Percentiles rank a stretch among this genome's conserved stretches.
These are phyloP conservation scores for Eupithecia exiguata DNA, from an alignment of 2,888 invertebrate species.

Conservation along the genomic window DNA sequence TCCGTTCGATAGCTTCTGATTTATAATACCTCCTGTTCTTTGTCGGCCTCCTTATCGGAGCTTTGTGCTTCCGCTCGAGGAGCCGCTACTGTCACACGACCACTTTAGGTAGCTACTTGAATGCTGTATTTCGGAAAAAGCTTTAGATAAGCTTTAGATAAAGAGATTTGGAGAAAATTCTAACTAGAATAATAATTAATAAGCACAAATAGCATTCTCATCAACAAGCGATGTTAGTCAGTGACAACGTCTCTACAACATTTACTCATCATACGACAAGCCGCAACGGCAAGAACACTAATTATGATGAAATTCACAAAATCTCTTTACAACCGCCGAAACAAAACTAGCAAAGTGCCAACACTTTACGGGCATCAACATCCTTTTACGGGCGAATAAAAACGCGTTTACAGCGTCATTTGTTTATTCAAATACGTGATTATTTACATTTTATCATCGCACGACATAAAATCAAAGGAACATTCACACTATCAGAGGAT, in stretches of 20 bases:
- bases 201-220: not conserved
- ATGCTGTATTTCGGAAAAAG: not conserved
- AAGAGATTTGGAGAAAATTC: conserved; percentile 18
- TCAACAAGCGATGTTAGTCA: no score
- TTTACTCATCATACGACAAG: not conserved
- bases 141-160: conserved; percentile 10
- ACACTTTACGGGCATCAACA: conserved; percentile 22
- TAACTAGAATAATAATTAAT: conserved; percentile 22
- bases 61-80: conserved; percentile 32
- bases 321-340: not conserved
- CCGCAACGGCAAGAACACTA: not conserved
- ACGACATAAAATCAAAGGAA: conserved; percentile 55
- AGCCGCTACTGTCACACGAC: conserved; percentile 1
- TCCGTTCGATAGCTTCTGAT: conserved; percentile 75
- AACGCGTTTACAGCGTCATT: conserved; percentile 58
- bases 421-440: conserved; percentile 59
- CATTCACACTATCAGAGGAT: conserved; percentile 53
- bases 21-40: conserved; percentile 76
- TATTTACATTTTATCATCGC: conserved; percentile 61
- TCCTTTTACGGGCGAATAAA: conserved; percentile 40
- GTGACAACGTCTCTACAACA: no score
- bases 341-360: conserved; percentile 20
- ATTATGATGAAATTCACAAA: not conserved
- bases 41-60: conserved; percentile 67
- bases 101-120: conserved; percentile 9